A percentile compares a stretch with the other conserved stretches of the same genome.
These are phyloP conservation scores for Octonoba sinensis DNA, from an alignment of 2,888 invertebrate species.

Conservation along the genomic window DNA sequence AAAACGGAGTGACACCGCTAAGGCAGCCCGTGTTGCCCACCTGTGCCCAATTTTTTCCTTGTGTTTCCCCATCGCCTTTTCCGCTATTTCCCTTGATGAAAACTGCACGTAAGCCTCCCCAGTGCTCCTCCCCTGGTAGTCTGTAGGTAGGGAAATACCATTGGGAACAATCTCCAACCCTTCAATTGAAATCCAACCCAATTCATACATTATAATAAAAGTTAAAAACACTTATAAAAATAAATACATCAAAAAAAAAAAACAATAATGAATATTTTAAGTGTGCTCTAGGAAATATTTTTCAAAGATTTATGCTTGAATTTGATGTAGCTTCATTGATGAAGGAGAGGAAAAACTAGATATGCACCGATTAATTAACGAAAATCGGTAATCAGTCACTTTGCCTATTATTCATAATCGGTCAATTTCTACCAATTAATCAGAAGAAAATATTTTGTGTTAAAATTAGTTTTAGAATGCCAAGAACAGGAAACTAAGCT, in stretches of 20 bases:
- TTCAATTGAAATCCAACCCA: conserved; percentile 71
- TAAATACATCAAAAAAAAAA: neutral
- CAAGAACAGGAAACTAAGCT: too few species aligned
- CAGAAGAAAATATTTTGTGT: too few species aligned
- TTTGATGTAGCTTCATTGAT: neutral
- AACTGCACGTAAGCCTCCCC: conserved; percentile 99
- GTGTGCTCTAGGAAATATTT: conserved; percentile 3
- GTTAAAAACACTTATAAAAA: conserved; percentile 5
- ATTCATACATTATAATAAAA: conserved; percentile 50
- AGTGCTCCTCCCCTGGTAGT: conserved; percentile 97
- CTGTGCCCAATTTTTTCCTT: conserved; percentile 99
- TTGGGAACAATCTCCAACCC: conserved; percentile 98
- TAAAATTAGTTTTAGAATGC: too few species aligned
- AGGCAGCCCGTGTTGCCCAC: conserved; percentile 75
- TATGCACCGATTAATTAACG: too few species aligned
- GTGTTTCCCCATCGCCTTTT: conserved; percentile 98
- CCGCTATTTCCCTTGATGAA: conserved; percentile 95
- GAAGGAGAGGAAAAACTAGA: too few species aligned
- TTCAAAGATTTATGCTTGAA: neutral
- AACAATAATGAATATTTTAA: conserved; percentile 4
- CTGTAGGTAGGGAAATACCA: conserved; percentile 97
- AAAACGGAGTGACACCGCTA: conserved; percentile 54
- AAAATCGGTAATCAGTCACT: too few species aligned
- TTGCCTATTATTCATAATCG: too few species aligned
- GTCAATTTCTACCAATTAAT: too few species aligned